phyloP scores from a whole-genome alignment of 2,888 invertebrate species.

The Leucozona laternaria region DNA sequence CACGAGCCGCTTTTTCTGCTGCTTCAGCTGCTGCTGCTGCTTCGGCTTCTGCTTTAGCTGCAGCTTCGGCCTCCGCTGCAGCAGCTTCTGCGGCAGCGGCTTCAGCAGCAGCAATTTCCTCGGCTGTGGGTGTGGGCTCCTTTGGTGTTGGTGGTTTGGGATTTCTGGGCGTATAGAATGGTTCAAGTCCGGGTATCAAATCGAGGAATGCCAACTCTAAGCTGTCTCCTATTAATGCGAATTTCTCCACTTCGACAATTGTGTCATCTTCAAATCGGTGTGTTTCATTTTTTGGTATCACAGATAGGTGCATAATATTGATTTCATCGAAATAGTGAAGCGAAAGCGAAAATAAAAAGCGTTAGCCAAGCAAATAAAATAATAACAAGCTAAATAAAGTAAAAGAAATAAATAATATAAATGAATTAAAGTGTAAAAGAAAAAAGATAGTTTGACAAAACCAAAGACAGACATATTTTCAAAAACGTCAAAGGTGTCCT shows the following conservation, averaged over 20 bases:
- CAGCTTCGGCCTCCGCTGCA: slow-evolving; percentile 78
- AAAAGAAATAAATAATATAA: slow-evolving; percentile 63
- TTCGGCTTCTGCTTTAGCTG: slow-evolving; percentile 77
- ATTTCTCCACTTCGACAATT: slow-evolving; percentile 95
- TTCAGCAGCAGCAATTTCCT: slow-evolving; percentile 82
- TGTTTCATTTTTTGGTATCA: slow-evolving; percentile 68
- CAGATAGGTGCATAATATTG: slow-evolving; percentile 34
- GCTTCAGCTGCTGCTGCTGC: slow-evolving; percentile 79
- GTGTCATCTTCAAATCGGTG: no score
- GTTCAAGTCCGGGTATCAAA: slow-evolving; percentile 87
- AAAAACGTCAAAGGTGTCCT: neutral
- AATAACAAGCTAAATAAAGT: slow-evolving; percentile 63
- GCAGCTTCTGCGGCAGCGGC: slow-evolving; percentile 80
- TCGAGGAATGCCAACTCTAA: slow-evolving; percentile 97
- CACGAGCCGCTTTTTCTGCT: slow-evolving; percentile 75
- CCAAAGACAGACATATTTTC: slow-evolving; percentile 2
- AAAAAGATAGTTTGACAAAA: slow-evolving; percentile 51
- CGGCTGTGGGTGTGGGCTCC: slow-evolving; percentile 82
- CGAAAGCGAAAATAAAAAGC: slow-evolving; percentile 76
- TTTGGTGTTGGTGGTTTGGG: slow-evolving; percentile 84
- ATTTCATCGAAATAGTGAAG: slow-evolving; percentile 59
- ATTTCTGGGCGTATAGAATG: slow-evolving; percentile 83
- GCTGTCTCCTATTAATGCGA: slow-evolving; percentile 96
- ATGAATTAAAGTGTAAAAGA: slow-evolving; percentile 76
- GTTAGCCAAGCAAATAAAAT: slow-evolving; percentile 72